Evolutionary conservation across 2,113 vertebrate species (phyloP), one percentile per base, ranked within the genome.

Genomic region (Calonectris borealis): DNA sequence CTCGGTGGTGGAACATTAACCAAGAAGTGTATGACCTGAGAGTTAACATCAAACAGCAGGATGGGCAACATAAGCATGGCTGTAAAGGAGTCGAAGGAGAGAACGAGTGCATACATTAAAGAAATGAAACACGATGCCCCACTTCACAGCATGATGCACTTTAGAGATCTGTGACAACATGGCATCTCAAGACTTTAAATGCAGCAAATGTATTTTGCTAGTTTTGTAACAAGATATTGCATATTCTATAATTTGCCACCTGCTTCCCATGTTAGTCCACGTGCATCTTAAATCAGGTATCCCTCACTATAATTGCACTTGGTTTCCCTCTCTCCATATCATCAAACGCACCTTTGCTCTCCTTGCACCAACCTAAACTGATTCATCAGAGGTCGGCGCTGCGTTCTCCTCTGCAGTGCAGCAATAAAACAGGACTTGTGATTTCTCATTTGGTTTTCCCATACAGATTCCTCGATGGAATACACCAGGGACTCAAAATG

Each of bases 161-260:
- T 86, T 70, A 54, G 51, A 95, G 60, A 36, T 70, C 85, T 54
- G 29, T 81, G 60, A 42, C 44, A 83, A 48, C 7, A 15, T 4
- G 17, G 46, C 68, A 31, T 65, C 70, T 88, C 42, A 70, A 40
- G 62, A 48, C 25, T 86, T 92, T 79, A 81, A 94, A 73, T 57
- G 58, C 11, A 66, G 54, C 44, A 93, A 88, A 70, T 49, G 10
- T 7, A 71, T 70, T 90, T 82, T 82, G 60, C 62, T 71, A 17
- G 42, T 40, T 95, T 86, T 68, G 71, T 94, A 90, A 96, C 83
- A 86, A 94, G 82, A 87, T 87, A 82, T 58, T 86, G 29, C 52
- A n/a, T 80, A 78, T 81, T 88, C 65, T 91, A 80, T 80, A 86
- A 96, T 96, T 96, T 96, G 66, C 85, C 96, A 82, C 92, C 90